A percentile compares a stretch with the other conserved stretches of the same genome.
Evolutionary conservation across 1,140 invertebrate species (phyloP).

Genomic region (Drosophila kikkawai): DNA sequence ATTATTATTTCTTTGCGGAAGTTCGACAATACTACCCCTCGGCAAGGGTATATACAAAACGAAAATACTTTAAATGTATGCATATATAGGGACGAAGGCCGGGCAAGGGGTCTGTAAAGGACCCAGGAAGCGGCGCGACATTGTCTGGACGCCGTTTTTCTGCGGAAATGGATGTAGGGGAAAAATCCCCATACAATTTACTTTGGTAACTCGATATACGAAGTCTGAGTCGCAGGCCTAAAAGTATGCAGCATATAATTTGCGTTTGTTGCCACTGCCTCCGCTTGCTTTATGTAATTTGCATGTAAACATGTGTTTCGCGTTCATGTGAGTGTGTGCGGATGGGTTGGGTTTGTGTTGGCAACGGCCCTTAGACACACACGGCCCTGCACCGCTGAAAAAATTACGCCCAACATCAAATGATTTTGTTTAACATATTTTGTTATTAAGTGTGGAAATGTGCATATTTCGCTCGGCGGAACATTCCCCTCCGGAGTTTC

Average conservation of each 20-base stretch:
- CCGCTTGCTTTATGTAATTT: constrained; percentile 81
- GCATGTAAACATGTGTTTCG: constrained; percentile 80
- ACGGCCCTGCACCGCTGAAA: constrained; percentile 23
- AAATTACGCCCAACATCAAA: constrained; percentile 78
- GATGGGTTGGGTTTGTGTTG: constrained; percentile 28
- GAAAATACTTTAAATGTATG: constrained; percentile 65
- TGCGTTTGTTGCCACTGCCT: constrained; percentile 72
- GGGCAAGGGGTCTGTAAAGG: constrained; percentile 9
- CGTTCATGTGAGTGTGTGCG: background rate
- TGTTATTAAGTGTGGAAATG: constrained; percentile 84
- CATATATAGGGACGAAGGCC: constrained; percentile 25
- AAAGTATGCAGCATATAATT: constrained; percentile 81
- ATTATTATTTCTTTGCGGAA: constrained; percentile 15
- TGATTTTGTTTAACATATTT: constrained; percentile 84
- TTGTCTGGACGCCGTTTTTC: constrained; percentile 79
- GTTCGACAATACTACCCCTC: constrained; percentile 1
- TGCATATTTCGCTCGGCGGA: constrained; percentile 71
- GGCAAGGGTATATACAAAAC: constrained; percentile 26
- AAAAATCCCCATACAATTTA: constrained; percentile 68
- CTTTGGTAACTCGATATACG: constrained; percentile 69
- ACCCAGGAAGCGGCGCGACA: constrained; percentile 33
- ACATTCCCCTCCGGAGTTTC: constrained; percentile 22
- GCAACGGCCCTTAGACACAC: constrained; percentile 42
- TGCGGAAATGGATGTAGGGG: constrained; percentile 70
- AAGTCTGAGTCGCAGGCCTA: constrained; percentile 60